Conservation (phyloP, 2,113 vertebrate genomes). For the Salvator merianae region DNA sequence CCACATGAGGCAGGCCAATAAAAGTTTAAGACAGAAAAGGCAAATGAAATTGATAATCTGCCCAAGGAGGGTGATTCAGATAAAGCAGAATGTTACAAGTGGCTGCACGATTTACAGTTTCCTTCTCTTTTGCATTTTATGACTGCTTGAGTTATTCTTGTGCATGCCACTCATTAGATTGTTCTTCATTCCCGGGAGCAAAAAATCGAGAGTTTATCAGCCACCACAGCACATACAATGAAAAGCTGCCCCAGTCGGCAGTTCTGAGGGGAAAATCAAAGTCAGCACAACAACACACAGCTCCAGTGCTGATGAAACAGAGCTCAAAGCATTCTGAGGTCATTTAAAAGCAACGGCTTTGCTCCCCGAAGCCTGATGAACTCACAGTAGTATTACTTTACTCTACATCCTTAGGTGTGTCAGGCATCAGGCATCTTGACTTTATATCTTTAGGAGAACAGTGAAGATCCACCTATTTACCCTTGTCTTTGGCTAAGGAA, state of each 20-base stretch:
- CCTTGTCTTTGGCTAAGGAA: no score
- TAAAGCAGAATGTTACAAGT: slow-evolving; percentile 63
- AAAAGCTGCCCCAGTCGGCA: slow-evolving; percentile 29
- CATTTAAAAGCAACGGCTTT: slow-evolving; percentile 6
- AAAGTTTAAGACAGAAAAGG: slow-evolving; percentile 67
- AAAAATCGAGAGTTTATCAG: slow-evolving; percentile 69
- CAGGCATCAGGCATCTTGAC: no score
- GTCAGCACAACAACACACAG: accelerated
- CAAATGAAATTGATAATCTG: slow-evolving; percentile 70
- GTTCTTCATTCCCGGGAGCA: slow-evolving; percentile 71
- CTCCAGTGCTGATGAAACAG: background rate
- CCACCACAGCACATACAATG: slow-evolving; percentile 40
- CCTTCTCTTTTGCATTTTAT: slow-evolving; percentile 68
- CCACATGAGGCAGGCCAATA: slow-evolving; percentile 64
- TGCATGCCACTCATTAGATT: slow-evolving; percentile 68
- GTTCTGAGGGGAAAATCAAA: background rate
- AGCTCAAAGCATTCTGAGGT: slow-evolving; percentile 23
- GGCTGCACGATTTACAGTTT: slow-evolving; percentile 66
- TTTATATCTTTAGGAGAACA: no score
- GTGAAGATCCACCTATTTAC: no score
- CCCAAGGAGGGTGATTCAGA: slow-evolving; percentile 69
- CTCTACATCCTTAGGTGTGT: background rate
- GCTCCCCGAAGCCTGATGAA: background rate
- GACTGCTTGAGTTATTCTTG: slow-evolving; percentile 73
- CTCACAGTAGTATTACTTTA: background rate